Conservation (phyloP, 2,888 invertebrate genomes). For the Ptychoptera contaminata region DNA sequence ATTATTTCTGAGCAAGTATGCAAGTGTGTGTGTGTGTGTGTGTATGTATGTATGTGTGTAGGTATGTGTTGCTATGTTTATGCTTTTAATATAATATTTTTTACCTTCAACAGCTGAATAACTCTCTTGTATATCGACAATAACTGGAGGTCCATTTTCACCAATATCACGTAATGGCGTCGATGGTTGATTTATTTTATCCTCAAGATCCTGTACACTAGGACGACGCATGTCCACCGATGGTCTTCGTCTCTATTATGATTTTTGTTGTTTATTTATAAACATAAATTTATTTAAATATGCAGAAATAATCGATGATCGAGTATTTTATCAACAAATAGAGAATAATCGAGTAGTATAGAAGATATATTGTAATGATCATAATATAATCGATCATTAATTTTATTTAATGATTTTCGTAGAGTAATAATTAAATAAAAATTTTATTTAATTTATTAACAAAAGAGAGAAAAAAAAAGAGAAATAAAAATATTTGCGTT, state of each 20-base stretch:
- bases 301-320: no score
- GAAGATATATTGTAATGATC: no score
- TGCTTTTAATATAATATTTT: background rate
- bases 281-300: background rate
- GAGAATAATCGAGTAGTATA: no score
- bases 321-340: no score
- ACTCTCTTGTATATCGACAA: slow-evolving; percentile 86
- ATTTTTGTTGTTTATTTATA: slow-evolving; percentile 1
- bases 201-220: slow-evolving; percentile 79
- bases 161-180: slow-evolving; percentile 73
- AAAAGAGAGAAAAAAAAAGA: no score
- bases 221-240: slow-evolving; percentile 82
- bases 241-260: slow-evolving; percentile 58
- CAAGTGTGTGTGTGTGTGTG: no score
- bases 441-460: slow-evolving; percentile 3
- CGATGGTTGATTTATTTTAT: slow-evolving; percentile 78
- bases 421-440: no score
- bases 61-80: background rate
- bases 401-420: no score
- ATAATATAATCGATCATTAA: no score
- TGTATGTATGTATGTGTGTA: no score
- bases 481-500: no score
- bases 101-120: slow-evolving; percentile 94
- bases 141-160: slow-evolving; percentile 69
- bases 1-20: no score